Evolutionary conservation across 2,797 vertebrate genomes (phyloP).

Genomic region (Sibirionetta formosa): DNA sequence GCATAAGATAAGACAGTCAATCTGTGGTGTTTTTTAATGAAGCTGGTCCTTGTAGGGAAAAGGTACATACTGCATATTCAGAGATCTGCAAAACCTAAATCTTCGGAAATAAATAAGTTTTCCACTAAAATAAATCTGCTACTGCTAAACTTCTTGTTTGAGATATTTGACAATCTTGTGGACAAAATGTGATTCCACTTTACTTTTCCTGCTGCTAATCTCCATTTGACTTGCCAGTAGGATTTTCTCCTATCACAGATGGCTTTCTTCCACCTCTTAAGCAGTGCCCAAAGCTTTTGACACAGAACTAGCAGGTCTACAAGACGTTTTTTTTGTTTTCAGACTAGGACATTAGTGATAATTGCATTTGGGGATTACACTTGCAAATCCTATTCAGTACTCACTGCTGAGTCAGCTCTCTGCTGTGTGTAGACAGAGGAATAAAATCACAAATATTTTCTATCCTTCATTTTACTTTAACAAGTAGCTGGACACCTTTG

Average conservation of each 20-base stretch:
- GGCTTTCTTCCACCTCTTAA: neutral
- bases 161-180: neutral
- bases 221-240: neutral
- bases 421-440: neutral
- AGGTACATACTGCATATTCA: neutral
- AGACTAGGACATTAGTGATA: neutral
- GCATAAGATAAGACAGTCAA: neutral
- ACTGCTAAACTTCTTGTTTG: neutral
- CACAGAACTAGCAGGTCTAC: neutral
- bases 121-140: neutral
- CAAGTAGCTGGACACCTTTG: neutral
- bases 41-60: neutral
- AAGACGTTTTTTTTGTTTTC: neutral
- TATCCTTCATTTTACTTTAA: neutral
- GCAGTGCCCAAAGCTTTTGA: neutral
- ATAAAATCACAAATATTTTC: neutral
- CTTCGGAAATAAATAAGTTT: neutral
- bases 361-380: neutral
- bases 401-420: neutral
- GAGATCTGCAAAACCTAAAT: neutral
- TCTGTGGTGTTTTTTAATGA: neutral
- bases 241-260: neutral
- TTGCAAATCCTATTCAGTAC: neutral
- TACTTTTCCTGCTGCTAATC: neutral
- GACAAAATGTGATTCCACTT: neutral